phyloP scores from a whole-genome alignment of 2,888 invertebrate genomes.

The Odontocolon sp. region DNA sequence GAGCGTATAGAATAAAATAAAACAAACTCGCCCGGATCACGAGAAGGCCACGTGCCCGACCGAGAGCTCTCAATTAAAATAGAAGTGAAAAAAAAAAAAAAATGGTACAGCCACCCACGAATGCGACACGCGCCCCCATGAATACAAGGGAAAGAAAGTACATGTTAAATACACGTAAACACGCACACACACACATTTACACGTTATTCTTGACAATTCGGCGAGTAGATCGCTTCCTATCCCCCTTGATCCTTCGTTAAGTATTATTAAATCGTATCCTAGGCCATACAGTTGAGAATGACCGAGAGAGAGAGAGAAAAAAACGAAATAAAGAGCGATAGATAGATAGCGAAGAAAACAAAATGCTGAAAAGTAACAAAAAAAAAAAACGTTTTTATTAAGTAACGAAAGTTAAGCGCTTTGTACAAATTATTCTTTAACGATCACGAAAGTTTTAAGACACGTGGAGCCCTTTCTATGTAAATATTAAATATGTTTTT shows the following conservation, averaged over 20 bases:
- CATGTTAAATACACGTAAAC: not conserved
- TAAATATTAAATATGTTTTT: constrained; percentile 55
- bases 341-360: not conserved
- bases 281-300: constrained; percentile 7
- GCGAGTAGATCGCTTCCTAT: constrained; percentile 7
- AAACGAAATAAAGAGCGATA: not conserved
- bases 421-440: constrained; percentile 71
- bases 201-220: not conserved
- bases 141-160: constrained; percentile 2
- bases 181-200: constrained; percentile 8
- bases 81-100: constrained; percentile 21
- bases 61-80: constrained; percentile 46
- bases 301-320: constrained; percentile 17
- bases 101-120: constrained; percentile 35
- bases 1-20: constrained; percentile 25
- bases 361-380: not conserved
- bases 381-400: constrained; percentile 10
- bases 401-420: constrained; percentile 56
- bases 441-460: constrained; percentile 31
- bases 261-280: constrained; percentile 51
- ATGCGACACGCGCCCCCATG: constrained; percentile 26
- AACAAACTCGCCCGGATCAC: not conserved
- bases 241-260: constrained; percentile 27
- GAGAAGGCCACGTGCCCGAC: constrained; percentile 46
- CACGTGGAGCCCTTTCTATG: constrained; percentile 41